Percentiles rank a stretch among this genome's conserved stretches.
These are phyloP conservation scores for Melanotus villosus DNA, from an alignment of 2,888 invertebrate species.

Conservation along the genomic window DNA sequence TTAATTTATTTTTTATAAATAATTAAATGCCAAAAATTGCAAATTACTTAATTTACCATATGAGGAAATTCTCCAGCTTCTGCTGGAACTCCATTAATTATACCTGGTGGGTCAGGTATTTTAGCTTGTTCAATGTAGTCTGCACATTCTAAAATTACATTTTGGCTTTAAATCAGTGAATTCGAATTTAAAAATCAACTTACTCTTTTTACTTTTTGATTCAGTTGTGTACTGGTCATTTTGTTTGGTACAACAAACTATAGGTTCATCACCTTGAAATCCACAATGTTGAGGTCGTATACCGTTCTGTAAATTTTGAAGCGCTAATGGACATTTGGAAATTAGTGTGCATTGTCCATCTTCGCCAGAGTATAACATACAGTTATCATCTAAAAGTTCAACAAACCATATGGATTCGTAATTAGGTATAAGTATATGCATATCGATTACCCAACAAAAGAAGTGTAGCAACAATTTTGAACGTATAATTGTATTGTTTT, in stretches of 20 bases:
- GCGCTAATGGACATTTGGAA: background rate
- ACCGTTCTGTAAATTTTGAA: background rate
- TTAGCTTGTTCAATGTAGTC: background rate
- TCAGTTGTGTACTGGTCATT: background rate
- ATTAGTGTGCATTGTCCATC: background rate
- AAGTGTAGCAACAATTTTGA: too few relatives aligned
- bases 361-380: background rate
- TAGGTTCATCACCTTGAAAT: background rate
- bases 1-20: background rate
- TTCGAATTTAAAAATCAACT: background rate
- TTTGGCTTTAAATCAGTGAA: background rate
- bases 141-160: background rate
- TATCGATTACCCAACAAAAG: too few relatives aligned
- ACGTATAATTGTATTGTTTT: too few relatives aligned
- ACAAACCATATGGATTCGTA: background rate
- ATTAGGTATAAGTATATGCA: background rate
- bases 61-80: slow-evolving; percentile 54
- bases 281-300: slow-evolving; percentile 12
- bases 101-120: background rate
- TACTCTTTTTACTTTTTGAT: background rate
- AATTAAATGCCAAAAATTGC: background rate
- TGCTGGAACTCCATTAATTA: slow-evolving; percentile 15
- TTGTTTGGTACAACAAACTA: background rate
- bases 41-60: slow-evolving; percentile 48
- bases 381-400: background rate